These are phyloP conservation scores for Sitophilus oryzae DNA, from an alignment of 1,140 invertebrate genomes.

Conservation along the genomic window DNA sequence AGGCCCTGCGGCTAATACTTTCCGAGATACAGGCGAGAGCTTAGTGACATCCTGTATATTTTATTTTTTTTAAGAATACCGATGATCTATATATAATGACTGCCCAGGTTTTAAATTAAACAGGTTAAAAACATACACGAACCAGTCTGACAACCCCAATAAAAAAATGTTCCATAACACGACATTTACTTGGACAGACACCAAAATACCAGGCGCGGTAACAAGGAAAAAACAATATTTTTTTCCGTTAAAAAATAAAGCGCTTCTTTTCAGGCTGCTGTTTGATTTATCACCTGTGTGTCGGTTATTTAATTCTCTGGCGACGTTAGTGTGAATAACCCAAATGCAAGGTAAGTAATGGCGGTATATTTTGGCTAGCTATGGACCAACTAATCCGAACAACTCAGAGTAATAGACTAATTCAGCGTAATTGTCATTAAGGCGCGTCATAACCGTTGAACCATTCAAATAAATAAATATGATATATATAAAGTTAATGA, in stretches of 20 bases:
- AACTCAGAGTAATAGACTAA: no score
- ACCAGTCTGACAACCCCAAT: no score
- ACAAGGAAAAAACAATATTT: not conserved
- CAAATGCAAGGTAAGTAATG: constrained; percentile 1
- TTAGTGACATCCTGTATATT: no score
- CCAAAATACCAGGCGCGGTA: not conserved
- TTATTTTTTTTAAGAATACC: not conserved
- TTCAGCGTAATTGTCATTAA: no score
- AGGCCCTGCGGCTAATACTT: no score
- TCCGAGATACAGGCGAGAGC: no score
- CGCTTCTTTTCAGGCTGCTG: not conserved
- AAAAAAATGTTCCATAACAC: no score
- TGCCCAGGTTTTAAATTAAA: not conserved
- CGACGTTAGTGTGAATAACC: not conserved
- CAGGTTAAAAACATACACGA: not conserved
- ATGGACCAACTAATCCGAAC: no score
- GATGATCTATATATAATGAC: not conserved
- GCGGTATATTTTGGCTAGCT: not conserved
- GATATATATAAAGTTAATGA: no score
- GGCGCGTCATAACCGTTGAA: no score
- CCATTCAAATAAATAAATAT: no score
- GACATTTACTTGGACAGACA: not conserved
- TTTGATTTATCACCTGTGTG: not conserved
- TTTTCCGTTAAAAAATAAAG: not conserved
- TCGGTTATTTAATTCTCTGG: not conserved